Conservation (phyloP, 2,113 vertebrate genomes). For the Rattus norvegicus region GRCr8 NC_086028.1:40667501-40668000, state of each 20-base stretch:
- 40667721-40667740: not conserved
- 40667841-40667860: constrained; percentile 21
- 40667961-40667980: constrained; percentile 45
- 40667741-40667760: not conserved
- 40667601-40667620: not conserved
- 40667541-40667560: not conserved
- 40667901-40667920: constrained; percentile 37
- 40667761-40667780: not conserved
- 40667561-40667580: not conserved
- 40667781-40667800: not conserved
- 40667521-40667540: not conserved
- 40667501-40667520: not conserved
- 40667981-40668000: constrained; percentile 37
- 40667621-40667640: not conserved
- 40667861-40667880: constrained; percentile 44
- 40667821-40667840: not conserved
- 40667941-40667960: constrained; percentile 42
- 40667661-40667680: not conserved
- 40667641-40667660: not conserved
- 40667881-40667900: constrained; percentile 17
- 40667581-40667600: not conserved
- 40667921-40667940: not conserved
- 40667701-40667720: not conserved
- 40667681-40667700: not conserved
- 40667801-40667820: not conserved